Conservation (phyloP, 2,888 invertebrate species). For the Norana najaformis region DNA sequence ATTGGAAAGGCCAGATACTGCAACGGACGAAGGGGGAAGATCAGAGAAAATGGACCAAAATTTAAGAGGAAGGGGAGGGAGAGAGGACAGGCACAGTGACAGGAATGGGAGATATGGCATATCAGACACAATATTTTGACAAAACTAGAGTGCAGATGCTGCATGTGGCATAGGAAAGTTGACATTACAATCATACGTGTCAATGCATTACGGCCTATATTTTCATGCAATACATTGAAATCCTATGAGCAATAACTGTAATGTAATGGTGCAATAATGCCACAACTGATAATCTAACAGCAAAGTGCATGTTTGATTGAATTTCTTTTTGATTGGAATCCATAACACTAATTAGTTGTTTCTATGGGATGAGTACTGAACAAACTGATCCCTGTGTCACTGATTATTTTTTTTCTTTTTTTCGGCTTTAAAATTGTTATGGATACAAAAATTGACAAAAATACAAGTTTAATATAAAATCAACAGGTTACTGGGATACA, state of each 20-base stretch:
- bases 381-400: background rate
- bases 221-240: background rate
- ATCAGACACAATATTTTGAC: too few species aligned
- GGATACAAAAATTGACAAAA: background rate
- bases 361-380: conserved; percentile 13
- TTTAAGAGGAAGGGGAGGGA: too few species aligned
- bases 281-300: background rate
- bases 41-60: too few species aligned
- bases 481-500: background rate
- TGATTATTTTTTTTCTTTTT: background rate
- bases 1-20: too few species aligned
- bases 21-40: too few species aligned
- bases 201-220: background rate
- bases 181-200: background rate
- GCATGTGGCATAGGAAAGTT: too few species aligned
- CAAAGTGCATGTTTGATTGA: background rate
- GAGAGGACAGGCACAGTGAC: too few species aligned
- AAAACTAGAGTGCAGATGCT: too few species aligned
- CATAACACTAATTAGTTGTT: too few species aligned
- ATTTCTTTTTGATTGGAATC: background rate
- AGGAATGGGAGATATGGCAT: too few species aligned
- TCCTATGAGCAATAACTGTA: too few species aligned
- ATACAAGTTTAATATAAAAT: background rate
- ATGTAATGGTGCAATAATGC: background rate
- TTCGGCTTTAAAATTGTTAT: background rate